Evolutionary conservation across 2,113 vertebrate genomes (phyloP).

Genomic region (Tenebrosternarchus preto): DNA sequence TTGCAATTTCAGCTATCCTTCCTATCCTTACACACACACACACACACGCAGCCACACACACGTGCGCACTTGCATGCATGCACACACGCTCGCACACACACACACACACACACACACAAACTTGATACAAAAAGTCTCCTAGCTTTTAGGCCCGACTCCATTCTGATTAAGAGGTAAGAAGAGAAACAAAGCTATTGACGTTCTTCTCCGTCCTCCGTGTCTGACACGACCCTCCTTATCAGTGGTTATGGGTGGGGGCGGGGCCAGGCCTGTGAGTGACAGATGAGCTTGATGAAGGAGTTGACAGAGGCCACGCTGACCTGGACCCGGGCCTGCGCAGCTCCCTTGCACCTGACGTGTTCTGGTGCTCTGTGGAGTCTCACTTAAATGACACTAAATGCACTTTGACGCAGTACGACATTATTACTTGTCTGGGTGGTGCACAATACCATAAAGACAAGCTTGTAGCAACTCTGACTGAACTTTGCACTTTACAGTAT

Average conservation of each 20-base stretch:
- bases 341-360: too few species aligned
- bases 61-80: conserved; percentile 45
- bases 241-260: conserved; percentile 52
- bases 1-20: conserved; percentile 48
- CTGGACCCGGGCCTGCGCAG: too few species aligned
- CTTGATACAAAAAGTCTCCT: conserved; percentile 21
- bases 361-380: conserved; percentile 4
- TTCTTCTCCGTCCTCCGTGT: conserved; percentile 62
- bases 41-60: conserved; percentile 19
- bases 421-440: too few species aligned
- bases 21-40: conserved; percentile 20
- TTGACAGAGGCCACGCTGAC: conserved; percentile 11
- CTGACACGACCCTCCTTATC: conserved; percentile 62
- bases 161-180: conserved; percentile 22
- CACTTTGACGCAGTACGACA: too few species aligned
- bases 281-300: conserved; percentile 66
- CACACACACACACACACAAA: conserved; percentile 54
- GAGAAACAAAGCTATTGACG: conserved; percentile 50
- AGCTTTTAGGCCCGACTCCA: conserved; percentile 3
- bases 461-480: too few species aligned
- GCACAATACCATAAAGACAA: too few species aligned
- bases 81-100: conserved; percentile 42
- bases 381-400: too few species aligned
- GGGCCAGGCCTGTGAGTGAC: conserved; percentile 67
- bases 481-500: too few species aligned